Evolutionary conservation across 2,797 vertebrate genomes (phyloP), one percentile per base, ranked within the genome.

Genomic region (Crenuchus spilurus): DNA sequence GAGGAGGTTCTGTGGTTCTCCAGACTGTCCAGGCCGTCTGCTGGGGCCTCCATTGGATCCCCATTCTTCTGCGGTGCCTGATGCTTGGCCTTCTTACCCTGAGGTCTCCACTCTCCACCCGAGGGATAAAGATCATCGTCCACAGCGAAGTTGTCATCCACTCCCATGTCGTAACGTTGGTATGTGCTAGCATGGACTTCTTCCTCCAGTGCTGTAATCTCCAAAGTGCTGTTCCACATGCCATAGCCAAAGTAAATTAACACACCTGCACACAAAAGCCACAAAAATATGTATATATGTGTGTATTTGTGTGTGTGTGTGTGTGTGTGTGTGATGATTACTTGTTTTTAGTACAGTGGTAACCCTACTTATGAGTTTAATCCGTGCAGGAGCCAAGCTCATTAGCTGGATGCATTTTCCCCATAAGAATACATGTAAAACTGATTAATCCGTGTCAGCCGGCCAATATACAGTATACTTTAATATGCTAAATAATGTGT

Each of bases 231-330:
- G 84, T 99, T 94, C 97, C 97, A 99, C 94, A 99, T 98, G 77
- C 97, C 97, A 0, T 99, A 99, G 71, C 97, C 97, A 6, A 99
- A 99, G 85, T 99, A 99, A 89, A 99, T 99, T 70, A 99, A 91
- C 75, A 99, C 89, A 62, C 97, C 97, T 99, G 85, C 1, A 35
- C 24, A 1, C 0, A 79, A 68, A 70, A 3, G 78, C 28, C 31
- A 76, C 28, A 67, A 35, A 78, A 28, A 67, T 39, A 49, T 37
- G 52, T 22, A 22, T 52, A 72, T 57, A 52, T 20, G 46, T 26
- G 65, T 1, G 67, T 24, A 75, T 6, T n/a, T n/a, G n/a, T n/a
- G n/a, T n/a, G n/a, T n/a, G n/a, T n/a, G n/a, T n/a, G n/a, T n/a
- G n/a, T n/a, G n/a, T n/a, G n/a, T n/a, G n/a, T n/a, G n/a, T n/a